phyloP scores from a whole-genome alignment of 2,113 vertebrate species.

The Apaloderma vittatum region DNA sequence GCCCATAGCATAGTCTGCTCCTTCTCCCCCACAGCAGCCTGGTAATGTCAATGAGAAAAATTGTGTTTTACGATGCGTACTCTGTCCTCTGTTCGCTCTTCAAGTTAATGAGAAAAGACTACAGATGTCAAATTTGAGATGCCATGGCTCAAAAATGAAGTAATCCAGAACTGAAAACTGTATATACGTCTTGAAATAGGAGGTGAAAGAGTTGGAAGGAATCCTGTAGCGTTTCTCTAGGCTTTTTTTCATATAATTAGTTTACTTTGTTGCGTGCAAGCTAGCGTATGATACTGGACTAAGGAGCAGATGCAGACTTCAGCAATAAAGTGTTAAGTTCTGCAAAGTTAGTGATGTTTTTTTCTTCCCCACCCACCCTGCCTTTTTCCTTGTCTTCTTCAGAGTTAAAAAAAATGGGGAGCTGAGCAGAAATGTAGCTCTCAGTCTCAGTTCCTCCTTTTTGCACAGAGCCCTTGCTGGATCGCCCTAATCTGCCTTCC shows the following conservation, averaged over 20 bases:
- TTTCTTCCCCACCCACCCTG: background rate
- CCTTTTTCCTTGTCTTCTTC: background rate
- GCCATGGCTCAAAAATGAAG: background rate
- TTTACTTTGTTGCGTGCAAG: background rate
- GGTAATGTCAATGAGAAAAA: background rate
- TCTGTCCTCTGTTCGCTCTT: background rate
- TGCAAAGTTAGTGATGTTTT: background rate
- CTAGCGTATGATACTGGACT: background rate
- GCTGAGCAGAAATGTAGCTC: background rate
- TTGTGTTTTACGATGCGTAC: background rate
- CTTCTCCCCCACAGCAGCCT: background rate
- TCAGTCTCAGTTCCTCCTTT: constrained; percentile 47
- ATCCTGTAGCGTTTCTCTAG: background rate
- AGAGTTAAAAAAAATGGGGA: background rate
- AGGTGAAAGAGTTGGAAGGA: background rate
- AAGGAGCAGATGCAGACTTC: background rate
- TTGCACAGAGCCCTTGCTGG: background rate
- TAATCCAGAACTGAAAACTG: background rate
- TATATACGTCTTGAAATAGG: background rate
- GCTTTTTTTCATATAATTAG: background rate
- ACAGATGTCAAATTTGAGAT: background rate
- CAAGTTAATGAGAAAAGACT: background rate
- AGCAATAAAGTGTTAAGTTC: background rate
- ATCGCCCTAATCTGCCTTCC: background rate
- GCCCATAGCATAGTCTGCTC: accelerated